These are phyloP conservation scores for Noctua fimbriata DNA, from an alignment of 2,888 invertebrate species.

Conservation along the genomic window DNA sequence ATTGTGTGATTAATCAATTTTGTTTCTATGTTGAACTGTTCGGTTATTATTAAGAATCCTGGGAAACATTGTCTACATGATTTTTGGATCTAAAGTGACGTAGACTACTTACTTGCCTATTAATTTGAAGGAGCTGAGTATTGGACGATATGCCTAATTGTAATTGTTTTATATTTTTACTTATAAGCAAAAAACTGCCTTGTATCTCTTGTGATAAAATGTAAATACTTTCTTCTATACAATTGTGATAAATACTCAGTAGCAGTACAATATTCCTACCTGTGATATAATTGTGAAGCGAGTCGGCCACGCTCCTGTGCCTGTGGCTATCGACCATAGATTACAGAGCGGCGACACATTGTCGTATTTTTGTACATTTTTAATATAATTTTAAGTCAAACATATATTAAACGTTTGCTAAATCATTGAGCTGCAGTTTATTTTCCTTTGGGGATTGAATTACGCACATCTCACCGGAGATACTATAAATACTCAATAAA, in stretches of 20 bases:
- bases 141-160: not conserved
- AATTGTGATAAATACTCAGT: conserved; percentile 67
- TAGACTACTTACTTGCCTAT: not conserved
- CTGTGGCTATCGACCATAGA: not conserved
- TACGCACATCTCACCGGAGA: not conserved
- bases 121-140: conserved; percentile 5
- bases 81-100: not conserved
- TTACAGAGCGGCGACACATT: conserved; percentile 12
- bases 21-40: not conserved
- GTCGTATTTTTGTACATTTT: conserved; percentile 45
- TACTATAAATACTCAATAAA: not conserved
- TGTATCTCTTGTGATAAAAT: conserved; percentile 29
- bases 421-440: conserved; percentile 27
- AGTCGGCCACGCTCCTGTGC: not conserved
- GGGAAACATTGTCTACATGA: not conserved
- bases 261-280: conserved; percentile 71
- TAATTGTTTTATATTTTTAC: conserved; percentile 10
- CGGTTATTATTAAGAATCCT: not conserved
- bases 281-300: conserved; percentile 70
- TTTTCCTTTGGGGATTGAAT: not conserved
- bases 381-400: conserved; percentile 54
- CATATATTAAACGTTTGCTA: conserved; percentile 71
- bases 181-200: conserved; percentile 6
- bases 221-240: conserved; percentile 24
- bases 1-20: not conserved